These are phyloP conservation scores for Oreohelix idahoensis DNA, from an alignment of 1,140 invertebrate genomes.

Conservation along the genomic window DNA sequence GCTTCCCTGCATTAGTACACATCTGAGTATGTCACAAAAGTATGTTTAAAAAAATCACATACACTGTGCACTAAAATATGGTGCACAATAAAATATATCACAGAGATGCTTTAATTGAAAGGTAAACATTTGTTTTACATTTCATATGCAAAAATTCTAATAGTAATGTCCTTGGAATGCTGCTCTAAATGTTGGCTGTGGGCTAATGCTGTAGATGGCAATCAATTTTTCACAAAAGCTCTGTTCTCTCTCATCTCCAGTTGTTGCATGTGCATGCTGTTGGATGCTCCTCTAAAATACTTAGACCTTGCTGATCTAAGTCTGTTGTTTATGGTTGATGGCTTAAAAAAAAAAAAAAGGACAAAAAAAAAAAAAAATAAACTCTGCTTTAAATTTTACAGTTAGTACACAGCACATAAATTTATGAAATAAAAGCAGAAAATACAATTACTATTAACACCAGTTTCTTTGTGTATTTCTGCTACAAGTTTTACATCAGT, in stretches of 20 bases:
- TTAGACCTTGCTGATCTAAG: slow-evolving; percentile 62
- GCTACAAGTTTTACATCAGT: no score
- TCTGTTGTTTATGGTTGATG: not conserved
- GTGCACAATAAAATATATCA: not conserved
- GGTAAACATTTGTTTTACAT: not conserved
- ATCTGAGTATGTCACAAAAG: not conserved
- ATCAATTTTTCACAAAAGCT: slow-evolving; percentile 63
- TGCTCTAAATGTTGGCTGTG: not conserved
- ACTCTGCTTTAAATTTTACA: no score
- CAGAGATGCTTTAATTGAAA: slow-evolving; percentile 2
- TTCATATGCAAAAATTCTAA: no score
- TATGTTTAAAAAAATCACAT: not conserved
- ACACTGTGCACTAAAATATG: not conserved
- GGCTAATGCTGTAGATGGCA: not conserved
- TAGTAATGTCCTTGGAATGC: not conserved
- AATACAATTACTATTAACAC: no score
- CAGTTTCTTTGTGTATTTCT: no score
- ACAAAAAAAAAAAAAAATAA: no score
- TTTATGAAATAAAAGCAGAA: no score
- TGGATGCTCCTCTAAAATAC: slow-evolving; percentile 57
- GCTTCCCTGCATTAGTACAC: no score
- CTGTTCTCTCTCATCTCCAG: slow-evolving; percentile 64
- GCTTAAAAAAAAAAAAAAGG: slow-evolving; percentile 2
- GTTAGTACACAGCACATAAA: no score
- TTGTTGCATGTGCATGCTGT: slow-evolving; percentile 56